These are phyloP conservation scores for Rhagium mordax DNA, from an alignment of 2,888 invertebrate genomes.

Conservation along the genomic window DNA sequence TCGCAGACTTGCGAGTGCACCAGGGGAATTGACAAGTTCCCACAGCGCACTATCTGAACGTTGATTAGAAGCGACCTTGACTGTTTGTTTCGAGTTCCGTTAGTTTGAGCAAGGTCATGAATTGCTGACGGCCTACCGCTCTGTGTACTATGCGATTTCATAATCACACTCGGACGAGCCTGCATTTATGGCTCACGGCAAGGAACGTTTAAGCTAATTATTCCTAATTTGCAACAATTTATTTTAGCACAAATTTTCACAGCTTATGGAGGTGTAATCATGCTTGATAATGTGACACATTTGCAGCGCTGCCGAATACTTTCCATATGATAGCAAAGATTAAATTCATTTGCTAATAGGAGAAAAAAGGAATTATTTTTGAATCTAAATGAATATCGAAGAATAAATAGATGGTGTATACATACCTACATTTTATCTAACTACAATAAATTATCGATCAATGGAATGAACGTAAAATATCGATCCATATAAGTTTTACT, in stretches of 20 bases:
- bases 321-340: background rate
- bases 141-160: constrained; percentile 43
- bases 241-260: background rate
- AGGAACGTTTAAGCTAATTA: constrained; percentile 18
- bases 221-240: constrained; percentile 14
- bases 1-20: background rate
- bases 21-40: constrained; percentile 27
- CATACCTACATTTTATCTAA: no score
- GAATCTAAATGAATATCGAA: no score
- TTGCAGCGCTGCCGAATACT: background rate
- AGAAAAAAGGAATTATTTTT: no score
- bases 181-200: constrained; percentile 29
- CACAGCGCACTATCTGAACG: constrained; percentile 35
- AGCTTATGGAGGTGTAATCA: background rate
- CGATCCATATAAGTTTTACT: no score
- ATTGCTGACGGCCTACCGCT: constrained; percentile 47
- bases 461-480: no score
- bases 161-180: constrained; percentile 37
- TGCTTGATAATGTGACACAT: background rate
- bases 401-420: no score
- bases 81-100: constrained; percentile 56
- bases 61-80: constrained; percentile 53
- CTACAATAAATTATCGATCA: no score
- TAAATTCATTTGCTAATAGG: no score
- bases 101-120: constrained; percentile 60